Evolutionary conservation across 2,113 vertebrate species (phyloP), one percentile per base, ranked within the genome.

Genomic region (Petromus typicus): DNA sequence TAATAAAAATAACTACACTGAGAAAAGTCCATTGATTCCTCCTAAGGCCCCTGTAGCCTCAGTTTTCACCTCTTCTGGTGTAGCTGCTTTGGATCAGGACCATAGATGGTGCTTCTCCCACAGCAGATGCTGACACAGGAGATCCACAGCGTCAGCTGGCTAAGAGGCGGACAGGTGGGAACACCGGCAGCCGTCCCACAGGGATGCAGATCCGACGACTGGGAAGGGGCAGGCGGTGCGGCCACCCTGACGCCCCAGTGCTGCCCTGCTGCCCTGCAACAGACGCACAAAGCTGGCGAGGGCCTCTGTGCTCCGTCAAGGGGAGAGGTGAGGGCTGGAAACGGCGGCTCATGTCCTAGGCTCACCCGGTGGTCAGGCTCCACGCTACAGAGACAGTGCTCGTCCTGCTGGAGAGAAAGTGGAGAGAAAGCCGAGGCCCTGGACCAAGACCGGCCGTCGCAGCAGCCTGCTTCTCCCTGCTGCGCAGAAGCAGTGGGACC

Each of bases 1-100:
- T 84, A 96, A 76, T 93, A 89, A 96, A 93, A 96, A 64, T 92
- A 57, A 67, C 86, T 57, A 63, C 37, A 7, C 86, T 84, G 79
- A 67, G 93, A 25, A 43, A 90, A 54, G 45, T 79, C 64, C 43
- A 1, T 9, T 11, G 0, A 10, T 37, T 30, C 45, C n/a, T 83
- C n/a, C 51, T 17, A 37, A 59, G 9, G 7, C 27, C 37, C 14
- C 3, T 4, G 12, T 23, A 64, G 27, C 22, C 3, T 57, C 27
- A 45, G 45, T 48, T 66, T 71, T 25, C 32, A 10, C 67, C 40
- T 37, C 3, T n/a, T 43, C 43, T 9, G 0, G 1, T 22, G 0
- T n/a, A n/a, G 61, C 14, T 4, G 25, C 59, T 59, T 73, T 18
- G 75, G 75, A 32, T 34, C 48, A 3, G 0, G 4, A 43, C 25